Evolutionary conservation across 2,113 vertebrate genomes (phyloP).

Genomic region (Ictalurus furcatus): DNA sequence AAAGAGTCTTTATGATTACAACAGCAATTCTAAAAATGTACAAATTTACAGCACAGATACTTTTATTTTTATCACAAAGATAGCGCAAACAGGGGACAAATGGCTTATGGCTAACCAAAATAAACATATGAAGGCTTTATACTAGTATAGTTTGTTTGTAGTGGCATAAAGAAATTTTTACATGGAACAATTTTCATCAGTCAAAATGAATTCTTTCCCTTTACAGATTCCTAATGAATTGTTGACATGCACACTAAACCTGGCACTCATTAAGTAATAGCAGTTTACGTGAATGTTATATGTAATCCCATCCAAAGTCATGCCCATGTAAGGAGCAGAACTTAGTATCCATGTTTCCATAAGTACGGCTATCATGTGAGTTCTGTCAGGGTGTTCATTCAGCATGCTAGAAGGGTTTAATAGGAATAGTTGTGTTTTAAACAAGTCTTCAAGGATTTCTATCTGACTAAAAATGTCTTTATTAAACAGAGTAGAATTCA

Average conservation of each 20-base stretch:
- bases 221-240: background rate
- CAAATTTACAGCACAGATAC: background rate
- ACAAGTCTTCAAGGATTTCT: background rate
- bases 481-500: background rate
- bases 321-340: background rate
- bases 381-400: background rate
- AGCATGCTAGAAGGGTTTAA: constrained; percentile 1
- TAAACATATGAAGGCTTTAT: background rate
- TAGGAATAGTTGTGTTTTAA: background rate
- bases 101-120: background rate
- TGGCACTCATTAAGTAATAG: background rate
- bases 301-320: background rate
- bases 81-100: background rate
- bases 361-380: background rate
- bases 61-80: background rate
- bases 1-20: background rate
- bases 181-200: background rate
- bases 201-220: background rate
- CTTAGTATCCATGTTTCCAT: background rate
- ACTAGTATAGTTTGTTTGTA: background rate
- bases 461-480: background rate
- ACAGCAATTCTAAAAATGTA: background rate
- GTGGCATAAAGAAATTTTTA: background rate
- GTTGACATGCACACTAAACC: background rate
- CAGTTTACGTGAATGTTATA: background rate